A percentile compares a stretch with the other conserved stretches of the same genome.
Conservation (phyloP, 2,888 invertebrate species). For the Phrixothrix hirtus region DNA sequence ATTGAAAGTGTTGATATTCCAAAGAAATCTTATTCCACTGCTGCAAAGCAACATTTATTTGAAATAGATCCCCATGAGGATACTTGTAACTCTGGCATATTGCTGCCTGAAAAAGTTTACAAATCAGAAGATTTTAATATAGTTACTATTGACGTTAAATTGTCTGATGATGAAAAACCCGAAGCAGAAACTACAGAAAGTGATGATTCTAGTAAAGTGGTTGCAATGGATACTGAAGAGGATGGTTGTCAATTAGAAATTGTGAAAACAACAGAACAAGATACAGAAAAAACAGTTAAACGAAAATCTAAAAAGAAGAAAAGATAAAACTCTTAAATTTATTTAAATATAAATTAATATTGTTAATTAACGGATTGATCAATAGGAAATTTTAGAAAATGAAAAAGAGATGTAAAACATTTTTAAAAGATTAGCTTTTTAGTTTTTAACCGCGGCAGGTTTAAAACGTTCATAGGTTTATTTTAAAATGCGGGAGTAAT, state of each 20-base stretch:
- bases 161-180: slow-evolving; percentile 62
- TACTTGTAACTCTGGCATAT: slow-evolving; percentile 12
- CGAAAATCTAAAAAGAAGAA: slow-evolving; percentile 66
- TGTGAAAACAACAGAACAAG: slow-evolving; percentile 42
- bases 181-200: slow-evolving; percentile 64
- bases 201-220: slow-evolving; percentile 56
- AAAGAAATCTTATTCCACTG: slow-evolving; percentile 26
- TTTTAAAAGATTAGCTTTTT: too few species aligned
- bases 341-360: too few species aligned
- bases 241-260: slow-evolving; percentile 44
- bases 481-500: too few species aligned
- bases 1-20: slow-evolving; percentile 18
- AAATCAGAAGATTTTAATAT: slow-evolving; percentile 15
- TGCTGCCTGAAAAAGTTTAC: slow-evolving; percentile 23
- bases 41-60: slow-evolving; percentile 20
- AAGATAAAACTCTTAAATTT: slow-evolving; percentile 55
- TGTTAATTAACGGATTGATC: too few species aligned
- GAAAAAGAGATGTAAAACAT: too few species aligned
- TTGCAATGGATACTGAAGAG: slow-evolving; percentile 53
- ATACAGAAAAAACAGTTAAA: slow-evolving; percentile 53
- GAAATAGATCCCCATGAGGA: slow-evolving; percentile 26
- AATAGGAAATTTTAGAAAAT: too few species aligned
- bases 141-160: slow-evolving; percentile 56
- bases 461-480: too few species aligned
- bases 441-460: too few species aligned